A percentile compares a stretch with the other conserved stretches of the same genome.
These are phyloP conservation scores for Thalpophila matura DNA, from an alignment of 2,888 invertebrate species.

Conservation along the genomic window DNA sequence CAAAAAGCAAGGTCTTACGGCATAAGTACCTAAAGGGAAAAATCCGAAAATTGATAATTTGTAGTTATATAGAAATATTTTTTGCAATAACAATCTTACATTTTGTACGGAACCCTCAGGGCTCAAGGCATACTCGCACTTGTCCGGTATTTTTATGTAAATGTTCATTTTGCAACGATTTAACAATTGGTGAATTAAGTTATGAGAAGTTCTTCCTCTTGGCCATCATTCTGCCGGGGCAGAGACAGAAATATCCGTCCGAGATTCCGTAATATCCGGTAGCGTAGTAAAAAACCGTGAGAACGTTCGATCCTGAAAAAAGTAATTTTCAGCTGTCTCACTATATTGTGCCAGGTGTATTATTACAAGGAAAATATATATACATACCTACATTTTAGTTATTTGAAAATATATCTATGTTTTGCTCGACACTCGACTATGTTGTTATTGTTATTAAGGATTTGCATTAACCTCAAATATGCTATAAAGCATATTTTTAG, in stretches of 20 bases:
- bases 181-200: neutral
- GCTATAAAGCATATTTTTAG: no score
- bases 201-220: neutral
- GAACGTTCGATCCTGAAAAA: neutral
- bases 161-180: neutral
- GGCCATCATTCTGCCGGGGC: neutral
- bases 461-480: no score
- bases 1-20: no score
- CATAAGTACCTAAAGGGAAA: no score
- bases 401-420: neutral
- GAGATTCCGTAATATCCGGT: slow-evolving; percentile 37
- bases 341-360: neutral
- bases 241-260: slow-evolving; percentile 23
- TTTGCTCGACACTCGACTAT: no score
- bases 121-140: no score
- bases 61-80: no score
- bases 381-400: neutral
- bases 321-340: neutral
- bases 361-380: neutral
- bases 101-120: no score
- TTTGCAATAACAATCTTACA: no score
- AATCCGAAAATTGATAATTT: no score
- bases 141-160: no score
- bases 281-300: neutral
- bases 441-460: no score